Evolutionary conservation across 2,797 vertebrate species (phyloP).

Genomic region (Gymnothorax reevesii): DNA sequence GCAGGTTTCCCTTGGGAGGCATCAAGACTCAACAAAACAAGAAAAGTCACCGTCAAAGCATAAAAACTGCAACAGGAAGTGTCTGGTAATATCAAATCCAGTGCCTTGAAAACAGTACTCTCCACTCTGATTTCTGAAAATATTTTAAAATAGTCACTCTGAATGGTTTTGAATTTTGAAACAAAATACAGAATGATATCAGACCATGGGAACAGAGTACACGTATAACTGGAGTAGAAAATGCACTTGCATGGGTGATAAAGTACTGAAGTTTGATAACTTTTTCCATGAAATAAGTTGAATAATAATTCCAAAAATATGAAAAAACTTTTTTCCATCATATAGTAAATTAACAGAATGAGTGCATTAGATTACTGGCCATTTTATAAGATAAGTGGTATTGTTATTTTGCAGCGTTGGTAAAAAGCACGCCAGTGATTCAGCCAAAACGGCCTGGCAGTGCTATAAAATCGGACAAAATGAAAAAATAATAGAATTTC

Average conservation of each 20-base stretch:
- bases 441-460: neutral
- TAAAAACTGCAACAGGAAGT: neutral
- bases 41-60: neutral
- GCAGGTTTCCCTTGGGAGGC: neutral
- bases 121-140: no score
- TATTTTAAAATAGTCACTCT: no score
- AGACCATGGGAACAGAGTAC: no score
- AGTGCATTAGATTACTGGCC: neutral
- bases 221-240: no score
- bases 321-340: no score
- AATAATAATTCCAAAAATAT: no score
- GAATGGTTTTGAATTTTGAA: no score
- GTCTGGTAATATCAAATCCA: neutral
- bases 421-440: neutral
- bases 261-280: no score
- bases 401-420: neutral
- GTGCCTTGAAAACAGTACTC: no score
- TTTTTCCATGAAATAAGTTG: no score
- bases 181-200: no score
- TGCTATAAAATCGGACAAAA: neutral
- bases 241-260: no score
- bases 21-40: neutral
- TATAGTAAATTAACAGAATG: neutral
- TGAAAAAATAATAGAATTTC: constrained; percentile 1
- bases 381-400: neutral